Evolutionary conservation across 2,888 invertebrate genomes (phyloP), one percentile per base, ranked within the genome.

Genomic region (Stictocephala bisonia): DNA sequence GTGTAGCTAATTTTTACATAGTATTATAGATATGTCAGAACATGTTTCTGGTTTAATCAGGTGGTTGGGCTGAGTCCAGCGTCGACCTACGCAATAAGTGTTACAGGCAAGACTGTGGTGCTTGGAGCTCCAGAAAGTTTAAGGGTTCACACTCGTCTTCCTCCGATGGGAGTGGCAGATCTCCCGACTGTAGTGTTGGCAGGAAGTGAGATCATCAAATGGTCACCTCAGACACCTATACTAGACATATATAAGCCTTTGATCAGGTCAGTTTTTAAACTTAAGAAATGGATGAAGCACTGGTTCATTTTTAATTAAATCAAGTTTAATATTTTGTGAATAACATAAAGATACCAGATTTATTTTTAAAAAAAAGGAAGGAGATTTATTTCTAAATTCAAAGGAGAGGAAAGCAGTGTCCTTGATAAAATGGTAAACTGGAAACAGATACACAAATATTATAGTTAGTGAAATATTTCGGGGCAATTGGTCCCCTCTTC

Each of bases 81-180:
- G 15, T 53, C 69, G 1, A 69, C 69, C 11, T 69, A 69, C 40
- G 40, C 69, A 20, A 15, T 69, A 40, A 69, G 69, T 20, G 41
- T 69, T 22, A 53, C 69, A 26, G 69, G 53, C 18, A 69, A 69
- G 41, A 69, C 69, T 3, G 50, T 69, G 26, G 20, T 69, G 18
- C 51, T 69, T 9, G 69, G 69, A 3, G 51, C 69, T 4, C 22
- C 53, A n/a, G 53, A 35, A 26, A 53, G 69, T 29, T 20, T 69
- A 26, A 53, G 26, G 9, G 26, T 69, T 13, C 56, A 69, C 41
- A 69, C 69, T 3, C 24, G 41, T 13, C 53, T 41, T 6, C 69
- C 69, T 1, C 53, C 35, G 1, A 15, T 53, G 13, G 51, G 40
- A 13, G 53, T 69, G 11, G 26, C 20, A 31, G 40, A 20, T 24